Evolutionary conservation across 1,140 invertebrate species (phyloP).

Genomic region (Bombus impatiens): DNA sequence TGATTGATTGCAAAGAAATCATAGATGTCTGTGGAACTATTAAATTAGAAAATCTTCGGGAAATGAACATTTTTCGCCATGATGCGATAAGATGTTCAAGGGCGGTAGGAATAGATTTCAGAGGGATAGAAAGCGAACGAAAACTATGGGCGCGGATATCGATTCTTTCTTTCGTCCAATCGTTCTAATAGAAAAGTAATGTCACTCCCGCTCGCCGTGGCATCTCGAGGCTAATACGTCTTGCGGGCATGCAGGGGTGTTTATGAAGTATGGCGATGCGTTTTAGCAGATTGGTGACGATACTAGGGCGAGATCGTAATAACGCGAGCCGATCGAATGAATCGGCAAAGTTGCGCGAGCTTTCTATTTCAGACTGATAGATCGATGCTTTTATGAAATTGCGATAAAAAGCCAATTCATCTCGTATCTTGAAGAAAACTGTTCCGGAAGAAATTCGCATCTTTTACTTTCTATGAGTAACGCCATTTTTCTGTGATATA

Average conservation of each 20-base stretch:
- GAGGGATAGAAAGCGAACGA: neutral
- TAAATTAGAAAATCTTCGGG: neutral
- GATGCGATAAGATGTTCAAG: neutral
- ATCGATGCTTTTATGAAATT: constrained; percentile 41
- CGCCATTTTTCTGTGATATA: neutral
- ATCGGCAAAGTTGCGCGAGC: constrained; percentile 26
- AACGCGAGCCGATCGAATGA: constrained; percentile 47
- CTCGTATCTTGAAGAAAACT: neutral
- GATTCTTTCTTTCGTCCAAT: constrained; percentile 65
- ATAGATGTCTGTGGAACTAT: neutral
- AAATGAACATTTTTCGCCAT: neutral
- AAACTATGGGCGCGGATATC: constrained; percentile 20
- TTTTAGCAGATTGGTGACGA: constrained; percentile 74
- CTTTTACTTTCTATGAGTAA: neutral
- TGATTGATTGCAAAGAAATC: neutral
- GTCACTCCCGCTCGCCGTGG: constrained; percentile 47
- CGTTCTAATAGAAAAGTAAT: constrained; percentile 75
- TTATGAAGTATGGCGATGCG: constrained; percentile 75
- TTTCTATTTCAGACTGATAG: neutral
- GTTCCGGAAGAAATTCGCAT: neutral
- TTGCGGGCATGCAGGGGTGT: constrained; percentile 59
- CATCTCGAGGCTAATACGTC: constrained; percentile 54
- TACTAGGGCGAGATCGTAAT: constrained; percentile 62
- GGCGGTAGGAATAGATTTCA: neutral
- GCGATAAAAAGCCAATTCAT: constrained; percentile 11